A percentile compares a stretch with the other conserved stretches of the same genome.
Evolutionary conservation across 2,797 vertebrate species (phyloP).

Genomic region (Lacerta agilis): DNA sequence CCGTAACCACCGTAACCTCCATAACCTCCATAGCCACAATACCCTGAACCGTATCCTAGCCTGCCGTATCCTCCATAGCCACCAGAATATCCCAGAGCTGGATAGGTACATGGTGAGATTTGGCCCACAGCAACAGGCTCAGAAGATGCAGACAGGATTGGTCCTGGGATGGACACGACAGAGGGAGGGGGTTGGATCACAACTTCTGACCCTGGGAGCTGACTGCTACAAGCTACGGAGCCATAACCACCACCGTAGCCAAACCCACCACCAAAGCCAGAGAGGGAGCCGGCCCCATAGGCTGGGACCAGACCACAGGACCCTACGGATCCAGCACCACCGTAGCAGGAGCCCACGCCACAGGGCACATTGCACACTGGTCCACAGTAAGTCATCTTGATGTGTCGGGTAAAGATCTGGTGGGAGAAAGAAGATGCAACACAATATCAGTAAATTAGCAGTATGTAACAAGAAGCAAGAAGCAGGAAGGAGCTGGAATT

Average conservation of each 20-base stretch:
- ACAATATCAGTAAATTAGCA: not conserved
- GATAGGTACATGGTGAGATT: not conserved
- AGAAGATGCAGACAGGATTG: not conserved
- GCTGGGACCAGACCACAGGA: not conserved
- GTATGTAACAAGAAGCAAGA: no score
- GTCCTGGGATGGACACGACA: not conserved
- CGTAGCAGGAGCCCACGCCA: not conserved
- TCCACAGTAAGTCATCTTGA: slow-evolving; percentile 2
- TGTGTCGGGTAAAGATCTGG: not conserved
- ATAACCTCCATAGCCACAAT: not conserved
- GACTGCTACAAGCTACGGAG: not conserved
- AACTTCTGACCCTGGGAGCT: not conserved
- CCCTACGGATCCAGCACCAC: not conserved
- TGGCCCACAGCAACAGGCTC: not conserved
- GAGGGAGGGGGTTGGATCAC: slow-evolving; percentile 13
- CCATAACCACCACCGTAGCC: not conserved
- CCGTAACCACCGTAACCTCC: not conserved
- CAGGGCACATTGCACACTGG: not conserved
- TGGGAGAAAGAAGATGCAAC: not conserved
- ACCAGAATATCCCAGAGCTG: not conserved
- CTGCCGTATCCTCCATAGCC: not conserved
- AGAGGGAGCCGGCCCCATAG: not conserved
- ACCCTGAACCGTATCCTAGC: not conserved
- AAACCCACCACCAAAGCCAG: not conserved
- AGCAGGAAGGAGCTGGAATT: not conserved